phyloP scores from a whole-genome alignment of 2,888 invertebrate genomes.

The Drepana falcataria region DNA sequence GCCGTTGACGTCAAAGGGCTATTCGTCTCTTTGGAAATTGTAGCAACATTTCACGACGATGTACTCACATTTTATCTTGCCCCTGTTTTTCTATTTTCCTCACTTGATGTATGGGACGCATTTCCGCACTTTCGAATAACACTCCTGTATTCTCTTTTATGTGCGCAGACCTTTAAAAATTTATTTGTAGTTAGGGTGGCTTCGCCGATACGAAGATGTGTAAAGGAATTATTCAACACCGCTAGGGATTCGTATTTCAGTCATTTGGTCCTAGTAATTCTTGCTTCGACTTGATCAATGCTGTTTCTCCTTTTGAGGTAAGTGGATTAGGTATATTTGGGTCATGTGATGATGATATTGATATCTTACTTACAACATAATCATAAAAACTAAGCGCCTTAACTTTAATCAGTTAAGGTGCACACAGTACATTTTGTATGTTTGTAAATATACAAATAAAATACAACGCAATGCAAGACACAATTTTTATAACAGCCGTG shows the following conservation, averaged over 20 bases:
- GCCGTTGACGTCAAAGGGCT: slow-evolving; percentile 49
- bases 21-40: slow-evolving; percentile 66
- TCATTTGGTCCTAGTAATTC: slow-evolving; percentile 5
- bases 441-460: no score
- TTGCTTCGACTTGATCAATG: not conserved
- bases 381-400: no score
- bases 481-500: no score
- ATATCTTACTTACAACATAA: no score
- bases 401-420: no score
- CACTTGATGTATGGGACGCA: slow-evolving; percentile 74
- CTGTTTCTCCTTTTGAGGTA: not conserved
- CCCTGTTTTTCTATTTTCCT: slow-evolving; percentile 71
- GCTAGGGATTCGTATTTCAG: slow-evolving; percentile 17
- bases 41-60: slow-evolving; percentile 65
- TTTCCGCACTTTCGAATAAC: slow-evolving; percentile 74
- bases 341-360: no score
- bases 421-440: no score
- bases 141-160: slow-evolving; percentile 72
- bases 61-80: slow-evolving; percentile 67
- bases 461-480: no score
- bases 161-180: slow-evolving; percentile 69
- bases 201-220: slow-evolving; percentile 41
- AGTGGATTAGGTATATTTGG: not conserved
- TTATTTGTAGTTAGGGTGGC: slow-evolving; percentile 57
- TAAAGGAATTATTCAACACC: slow-evolving; percentile 50